A percentile compares a stretch with the other conserved stretches of the same genome.
phyloP scores from a whole-genome alignment of 2,113 vertebrate genomes.

The Rhipidura dahli region DNA sequence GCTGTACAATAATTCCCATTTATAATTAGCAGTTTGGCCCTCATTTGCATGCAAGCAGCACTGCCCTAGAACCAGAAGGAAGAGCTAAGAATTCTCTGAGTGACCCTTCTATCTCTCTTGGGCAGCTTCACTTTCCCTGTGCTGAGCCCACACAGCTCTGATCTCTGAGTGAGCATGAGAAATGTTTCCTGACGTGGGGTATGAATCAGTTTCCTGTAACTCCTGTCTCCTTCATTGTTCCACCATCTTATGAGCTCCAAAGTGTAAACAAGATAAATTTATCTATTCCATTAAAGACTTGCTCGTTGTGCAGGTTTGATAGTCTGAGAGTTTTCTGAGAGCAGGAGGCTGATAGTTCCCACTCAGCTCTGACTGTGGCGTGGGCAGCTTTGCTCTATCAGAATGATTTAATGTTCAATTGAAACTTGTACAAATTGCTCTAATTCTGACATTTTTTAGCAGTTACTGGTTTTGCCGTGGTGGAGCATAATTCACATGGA shows the following conservation, averaged over 20 bases:
- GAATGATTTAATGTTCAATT: constrained; percentile 2
- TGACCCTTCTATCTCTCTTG: not conserved
- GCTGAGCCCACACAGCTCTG: not conserved
- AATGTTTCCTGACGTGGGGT: not conserved
- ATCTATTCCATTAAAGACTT: constrained; percentile 39
- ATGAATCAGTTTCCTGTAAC: constrained; percentile 11
- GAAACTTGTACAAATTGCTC: constrained; percentile 26
- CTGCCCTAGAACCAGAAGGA: not conserved
- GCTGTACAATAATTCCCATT: not conserved
- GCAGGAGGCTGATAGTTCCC: constrained; percentile 33
- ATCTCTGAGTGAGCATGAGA: not conserved
- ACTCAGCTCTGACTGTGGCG: constrained; percentile 16
- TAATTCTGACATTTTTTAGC: constrained; percentile 1
- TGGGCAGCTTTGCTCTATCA: not conserved
- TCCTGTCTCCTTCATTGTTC: not conserved
- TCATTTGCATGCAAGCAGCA: not conserved
- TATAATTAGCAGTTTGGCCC: not conserved
- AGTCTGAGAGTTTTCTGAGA: constrained; percentile 23
- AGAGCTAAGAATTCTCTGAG: not conserved
- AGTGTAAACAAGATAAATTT: constrained; percentile 57
- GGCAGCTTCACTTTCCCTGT: not conserved
- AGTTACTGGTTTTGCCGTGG: not conserved
- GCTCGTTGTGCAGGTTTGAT: constrained; percentile 15
- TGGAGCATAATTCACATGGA: not conserved
- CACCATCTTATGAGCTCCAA: not conserved